These are phyloP conservation scores for Horisme vitalbata DNA, from an alignment of 2,888 invertebrate species.

Conservation along the genomic window DNA sequence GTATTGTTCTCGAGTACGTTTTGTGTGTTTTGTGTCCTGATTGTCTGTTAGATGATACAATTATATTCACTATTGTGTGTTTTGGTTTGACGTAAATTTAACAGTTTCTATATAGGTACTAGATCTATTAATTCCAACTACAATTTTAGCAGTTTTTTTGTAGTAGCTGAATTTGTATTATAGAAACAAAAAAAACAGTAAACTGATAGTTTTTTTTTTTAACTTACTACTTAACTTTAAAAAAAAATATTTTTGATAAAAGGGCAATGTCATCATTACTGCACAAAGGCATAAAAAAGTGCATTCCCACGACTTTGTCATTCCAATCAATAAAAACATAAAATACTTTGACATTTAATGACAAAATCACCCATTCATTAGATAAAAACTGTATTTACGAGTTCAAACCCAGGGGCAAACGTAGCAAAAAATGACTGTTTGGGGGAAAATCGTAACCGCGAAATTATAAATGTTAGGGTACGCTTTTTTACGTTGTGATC, in stretches of 20 bases:
- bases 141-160: no score
- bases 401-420: slow-evolving; percentile 55
- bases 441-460: slow-evolving; percentile 58
- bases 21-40: slow-evolving; percentile 13
- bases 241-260: slow-evolving; percentile 34
- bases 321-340: slow-evolving; percentile 66
- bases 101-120: neutral
- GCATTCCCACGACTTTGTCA: slow-evolving; percentile 65
- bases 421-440: slow-evolving; percentile 44
- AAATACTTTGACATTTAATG: slow-evolving; percentile 78
- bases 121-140: no score
- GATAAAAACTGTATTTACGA: slow-evolving; percentile 50
- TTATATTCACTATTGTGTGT: slow-evolving; percentile 18
- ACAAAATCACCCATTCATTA: slow-evolving; percentile 59
- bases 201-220: no score
- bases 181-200: no score
- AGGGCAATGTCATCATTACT: slow-evolving; percentile 69
- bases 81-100: neutral
- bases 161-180: no score
- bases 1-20: slow-evolving; percentile 54
- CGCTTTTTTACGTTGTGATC: no score
- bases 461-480: slow-evolving; percentile 41
- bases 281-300: slow-evolving; percentile 39
- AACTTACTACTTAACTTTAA: no score
- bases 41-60: slow-evolving; percentile 20